Base-by-base conservation (phyloP, 2,113 vertebrate species). In the Limanda limanda region DNA sequence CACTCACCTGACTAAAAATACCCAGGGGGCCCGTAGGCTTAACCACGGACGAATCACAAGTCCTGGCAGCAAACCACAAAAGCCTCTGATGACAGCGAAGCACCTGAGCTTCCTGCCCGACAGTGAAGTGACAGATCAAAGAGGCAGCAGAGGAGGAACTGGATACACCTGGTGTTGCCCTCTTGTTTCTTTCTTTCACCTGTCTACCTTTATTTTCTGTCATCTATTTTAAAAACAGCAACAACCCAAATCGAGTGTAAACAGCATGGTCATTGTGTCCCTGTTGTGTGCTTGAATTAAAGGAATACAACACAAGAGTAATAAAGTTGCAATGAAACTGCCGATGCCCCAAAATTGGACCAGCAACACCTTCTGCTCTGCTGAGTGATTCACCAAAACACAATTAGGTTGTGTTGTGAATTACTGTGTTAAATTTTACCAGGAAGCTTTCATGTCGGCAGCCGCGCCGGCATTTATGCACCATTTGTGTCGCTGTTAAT, bases 1-100 rank as follows among this genome's bases (percentile, higher is more conserved):
- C 35, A 48, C 73, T 80, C 63, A 71, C 56, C 62, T 31, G 23
- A 71, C 81, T 75, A 90, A 85, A 86, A 89, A 86, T 79, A 87
- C 62, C 65, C 74, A 74, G 48, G 66, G 54, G 74, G 47, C 24
- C 25, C 1, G 1, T 71, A 45, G 71, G 55, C 23, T 73, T 48
- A 6, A 48, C 73, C 71, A 17, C 15, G 10, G 37, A 68, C 7
- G 57, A 77, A 82, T 69, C 57, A 60, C 10, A 63, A 82, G 63
- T 56, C 72, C 25, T 21, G 45, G 24, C 76, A 78, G 62, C 52
- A 62, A 86, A 75, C 71, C 42, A 42, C 71, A 60, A 75, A 74
- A 31, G 57, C 60, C 61, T 74, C 21, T 21, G 68, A 62, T 72
- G 78, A 76, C 58, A 66, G 65, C 20, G 20, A 52, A 82, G 60